Evolutionary conservation across 2,113 vertebrate genomes (phyloP), one percentile per base, ranked within the genome.

Genomic region (Daubentonia madagascariensis): DNA sequence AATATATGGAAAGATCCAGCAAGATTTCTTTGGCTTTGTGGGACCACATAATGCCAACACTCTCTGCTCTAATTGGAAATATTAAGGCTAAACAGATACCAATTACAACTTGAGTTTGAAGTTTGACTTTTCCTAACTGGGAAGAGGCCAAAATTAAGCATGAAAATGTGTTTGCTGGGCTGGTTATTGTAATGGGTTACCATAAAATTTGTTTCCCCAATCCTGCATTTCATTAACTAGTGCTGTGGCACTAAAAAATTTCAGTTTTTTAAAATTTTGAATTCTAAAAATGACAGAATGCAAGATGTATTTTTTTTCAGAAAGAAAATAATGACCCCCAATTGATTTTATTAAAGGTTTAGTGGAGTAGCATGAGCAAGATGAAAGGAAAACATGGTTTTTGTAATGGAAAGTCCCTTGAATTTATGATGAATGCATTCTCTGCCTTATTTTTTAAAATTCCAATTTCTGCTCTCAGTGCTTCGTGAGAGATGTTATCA

Each of bases 321-420:
- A 68, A 68, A 95, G 79, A 30, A 90, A 93, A 30, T 78, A 87
- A 67, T 68, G 87, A 96, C 43, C 94, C 87, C 52, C 20, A 43
- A 43, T 35, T 61, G 91, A 85, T 88, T 96, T 93, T 61, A 57
- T 65, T 78, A 65, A 88, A 70, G 70, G 68, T 72, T 92, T 50
- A 35, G 63, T 48, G 28, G 68, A 45, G 73, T 35, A 9, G 25
- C 23, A 45, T 30, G 63, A 67, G 61, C 1, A 6, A 32, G 43
- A 85, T 28, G 48, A 72, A 63, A n/a, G 57, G 48, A 89, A 81
- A 78, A 32, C 28, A 20, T 0, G 13, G 18, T 28, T 85, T 89
- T 54, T 65, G 45, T 81, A 6, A 48, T 35, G 63, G 48, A 18
- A 88, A 63, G 35, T 40, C 40, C 81, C 76, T 48, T 35, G 70